A percentile compares a stretch with the other conserved stretches of the same genome.
These are phyloP conservation scores for Alviniconcha marisindica DNA, from an alignment of 1,140 invertebrate species.

Conservation along the genomic window DNA sequence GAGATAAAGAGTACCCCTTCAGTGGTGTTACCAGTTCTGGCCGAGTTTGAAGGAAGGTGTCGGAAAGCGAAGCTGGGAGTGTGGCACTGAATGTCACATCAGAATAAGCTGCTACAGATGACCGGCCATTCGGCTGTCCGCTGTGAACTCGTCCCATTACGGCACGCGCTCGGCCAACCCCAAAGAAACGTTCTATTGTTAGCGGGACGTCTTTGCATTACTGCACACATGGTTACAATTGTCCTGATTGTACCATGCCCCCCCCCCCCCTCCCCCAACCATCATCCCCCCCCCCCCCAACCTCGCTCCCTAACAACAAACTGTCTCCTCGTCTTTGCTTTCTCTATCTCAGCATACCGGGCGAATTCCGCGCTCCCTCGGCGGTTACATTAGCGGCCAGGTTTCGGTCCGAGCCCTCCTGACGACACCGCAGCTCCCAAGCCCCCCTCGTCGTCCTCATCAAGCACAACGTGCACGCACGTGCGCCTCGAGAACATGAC, in stretches of 20 bases:
- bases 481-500: constrained; percentile 13
- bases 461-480: constrained; percentile 17
- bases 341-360: constrained; percentile 31
- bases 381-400: constrained; percentile 16
- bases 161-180: too few relatives aligned
- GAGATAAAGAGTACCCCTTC: too few relatives aligned
- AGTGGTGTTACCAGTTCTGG: too few relatives aligned
- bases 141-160: too few relatives aligned
- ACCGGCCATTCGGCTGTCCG: too few relatives aligned
- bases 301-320: neutral
- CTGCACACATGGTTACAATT: constrained; percentile 32
- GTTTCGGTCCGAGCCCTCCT: constrained; percentile 4
- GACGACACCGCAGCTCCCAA: neutral
- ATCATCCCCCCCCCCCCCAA: neutral
- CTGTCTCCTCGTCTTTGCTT: constrained; percentile 34
- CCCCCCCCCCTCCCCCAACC: neutral
- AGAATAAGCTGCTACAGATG: too few relatives aligned
- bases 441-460: constrained; percentile 25
- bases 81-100: too few relatives aligned
- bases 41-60: too few relatives aligned
- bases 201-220: neutral
- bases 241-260: neutral
- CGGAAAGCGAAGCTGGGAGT: too few relatives aligned
- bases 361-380: neutral
- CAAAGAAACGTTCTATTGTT: too few relatives aligned